Evolutionary conservation across 2,888 invertebrate genomes (phyloP).

Genomic region (Agelastica alni): DNA sequence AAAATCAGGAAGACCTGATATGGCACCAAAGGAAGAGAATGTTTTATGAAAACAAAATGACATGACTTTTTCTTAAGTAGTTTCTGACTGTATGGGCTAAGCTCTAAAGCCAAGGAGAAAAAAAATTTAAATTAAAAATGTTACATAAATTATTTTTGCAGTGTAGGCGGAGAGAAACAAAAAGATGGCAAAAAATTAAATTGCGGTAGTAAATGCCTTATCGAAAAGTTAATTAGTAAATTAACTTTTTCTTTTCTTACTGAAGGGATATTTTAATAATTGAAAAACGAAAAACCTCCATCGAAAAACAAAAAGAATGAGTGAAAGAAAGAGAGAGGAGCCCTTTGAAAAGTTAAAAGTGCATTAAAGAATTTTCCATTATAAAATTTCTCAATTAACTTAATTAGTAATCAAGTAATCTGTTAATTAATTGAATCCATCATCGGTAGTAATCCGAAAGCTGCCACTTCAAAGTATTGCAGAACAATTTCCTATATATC

Average conservation of each 20-base stretch:
- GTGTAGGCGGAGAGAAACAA: neutral
- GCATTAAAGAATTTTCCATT: slow-evolving; percentile 48
- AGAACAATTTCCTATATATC: slow-evolving; percentile 57
- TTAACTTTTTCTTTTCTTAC: slow-evolving; percentile 36
- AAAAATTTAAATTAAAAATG: no score
- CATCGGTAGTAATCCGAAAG: slow-evolving; percentile 53
- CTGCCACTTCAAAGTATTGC: slow-evolving; percentile 56
- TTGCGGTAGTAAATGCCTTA: slow-evolving; percentile 35
- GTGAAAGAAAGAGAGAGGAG: slow-evolving; percentile 6
- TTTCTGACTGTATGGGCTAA: no score
- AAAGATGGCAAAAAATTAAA: slow-evolving; percentile 27
- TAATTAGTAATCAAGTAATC: slow-evolving; percentile 58
- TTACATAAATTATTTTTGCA: no score
- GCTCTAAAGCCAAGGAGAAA: no score
- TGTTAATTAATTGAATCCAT: slow-evolving; percentile 57
- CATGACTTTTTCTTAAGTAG: no score
- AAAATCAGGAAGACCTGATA: no score
- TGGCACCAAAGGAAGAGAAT: no score
- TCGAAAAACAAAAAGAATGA: slow-evolving; percentile 29
- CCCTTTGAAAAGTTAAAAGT: slow-evolving; percentile 43
- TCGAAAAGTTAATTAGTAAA: slow-evolving; percentile 38
- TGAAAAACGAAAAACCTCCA: slow-evolving; percentile 35
- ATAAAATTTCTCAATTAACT: slow-evolving; percentile 52
- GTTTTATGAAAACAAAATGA: no score
- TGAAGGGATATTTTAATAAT: slow-evolving; percentile 39